Base-by-base conservation (phyloP, 2,797 vertebrate species). In the Urosaurus nigricauda region DNA sequence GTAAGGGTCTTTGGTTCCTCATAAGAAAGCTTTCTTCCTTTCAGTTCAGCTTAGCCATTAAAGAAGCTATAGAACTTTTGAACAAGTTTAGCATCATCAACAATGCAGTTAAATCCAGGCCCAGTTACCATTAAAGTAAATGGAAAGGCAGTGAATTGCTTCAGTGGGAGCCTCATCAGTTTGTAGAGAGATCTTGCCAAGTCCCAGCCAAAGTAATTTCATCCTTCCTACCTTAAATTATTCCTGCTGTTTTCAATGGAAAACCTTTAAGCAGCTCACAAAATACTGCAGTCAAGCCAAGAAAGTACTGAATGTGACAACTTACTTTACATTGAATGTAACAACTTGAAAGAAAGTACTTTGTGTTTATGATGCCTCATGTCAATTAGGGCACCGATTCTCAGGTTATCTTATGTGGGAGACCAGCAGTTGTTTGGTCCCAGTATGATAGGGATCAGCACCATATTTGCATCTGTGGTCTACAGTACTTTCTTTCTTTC, bases 71-170 rank as follows among this genome's bases (percentile, higher is more conserved):
- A n/a, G 90, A 94, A 91, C 81, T 70, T 92, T 90, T 92, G 90
- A 79, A 51, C 87, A 91, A 92, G 88, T 83, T 93, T 0, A 93
- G 53, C 85, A 94, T 92, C 83, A 94, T 92, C 92, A 88, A 26
- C 68, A 63, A 53, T 63, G 53, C n/a, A 87, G 85, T 90, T 94
- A 92, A 43, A 89, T 90, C 47, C 58, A 86, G 79, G 89, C 93
- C 60, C 89, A 94, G 88, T 91, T 90, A 88, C 93, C 93, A 95
- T 94, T 94, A 94, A 94, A 95, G 85, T 93, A 95, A 96, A 95
- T 93, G 88, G 93, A 93, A 94, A 95, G 86, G 94, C 90, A 79
- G 90, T 93, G 91, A 92, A 94, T 93, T 92, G 88, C 89, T 92
- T 95, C 58, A 89, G 89, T 88, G 88, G 93, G 94, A 94, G 92